A percentile compares a stretch with the other conserved stretches of the same genome.
phyloP scores from a whole-genome alignment of 2,113 vertebrate genomes.

The Chionis minor region DNA sequence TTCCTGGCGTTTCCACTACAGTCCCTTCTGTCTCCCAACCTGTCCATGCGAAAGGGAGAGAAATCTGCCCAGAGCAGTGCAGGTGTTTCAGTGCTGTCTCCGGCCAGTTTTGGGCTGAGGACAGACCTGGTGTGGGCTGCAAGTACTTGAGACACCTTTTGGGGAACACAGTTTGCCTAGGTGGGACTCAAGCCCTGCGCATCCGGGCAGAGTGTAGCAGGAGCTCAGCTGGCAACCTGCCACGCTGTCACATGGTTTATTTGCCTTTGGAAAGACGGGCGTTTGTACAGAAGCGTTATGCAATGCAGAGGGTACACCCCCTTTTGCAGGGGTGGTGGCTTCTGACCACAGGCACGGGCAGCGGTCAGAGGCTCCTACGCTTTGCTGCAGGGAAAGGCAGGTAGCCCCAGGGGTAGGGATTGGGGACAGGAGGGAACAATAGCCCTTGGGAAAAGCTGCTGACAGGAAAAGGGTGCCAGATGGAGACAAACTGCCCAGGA shows the following conservation, averaged over 20 bases:
- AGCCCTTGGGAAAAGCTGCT: background rate
- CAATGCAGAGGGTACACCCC: background rate
- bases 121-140: background rate
- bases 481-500: background rate
- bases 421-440: background rate
- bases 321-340: background rate
- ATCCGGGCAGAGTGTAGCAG: background rate
- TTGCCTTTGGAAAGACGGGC: background rate
- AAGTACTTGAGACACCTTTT: too few species aligned
- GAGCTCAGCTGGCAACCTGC: background rate
- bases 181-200: background rate
- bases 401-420: rapidly evolving
- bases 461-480: background rate
- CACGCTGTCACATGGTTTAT: rapidly evolving
- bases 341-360: background rate
- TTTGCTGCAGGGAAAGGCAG: background rate
- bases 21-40: background rate
- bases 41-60: background rate
- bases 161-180: background rate
- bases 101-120: background rate
- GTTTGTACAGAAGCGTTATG: background rate
- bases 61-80: background rate
- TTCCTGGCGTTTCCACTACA: background rate
- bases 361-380: background rate
- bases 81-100: rapidly evolving